Conservation (phyloP, 2,113 vertebrate genomes). For the Alethe diademata region DNA sequence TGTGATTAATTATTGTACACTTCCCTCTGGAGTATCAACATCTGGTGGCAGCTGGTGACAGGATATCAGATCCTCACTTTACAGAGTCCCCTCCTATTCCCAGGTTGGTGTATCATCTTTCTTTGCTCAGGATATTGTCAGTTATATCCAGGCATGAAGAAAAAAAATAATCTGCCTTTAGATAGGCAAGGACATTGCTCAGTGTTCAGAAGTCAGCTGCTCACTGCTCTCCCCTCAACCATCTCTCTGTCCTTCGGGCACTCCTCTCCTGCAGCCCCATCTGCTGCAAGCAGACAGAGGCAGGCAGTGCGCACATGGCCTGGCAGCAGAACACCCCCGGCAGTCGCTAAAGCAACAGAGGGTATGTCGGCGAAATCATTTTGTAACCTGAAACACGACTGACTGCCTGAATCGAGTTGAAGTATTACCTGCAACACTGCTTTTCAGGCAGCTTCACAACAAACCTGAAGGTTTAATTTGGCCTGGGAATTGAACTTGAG, state of each 20-base stretch:
- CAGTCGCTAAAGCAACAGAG: neutral
- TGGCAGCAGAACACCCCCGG: neutral
- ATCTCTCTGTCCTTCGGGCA: neutral
- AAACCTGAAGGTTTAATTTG: neutral
- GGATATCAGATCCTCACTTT: neutral
- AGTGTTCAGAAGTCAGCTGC: neutral
- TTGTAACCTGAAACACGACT: neutral
- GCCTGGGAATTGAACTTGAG: neutral
- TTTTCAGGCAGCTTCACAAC: neutral
- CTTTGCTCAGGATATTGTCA: neutral
- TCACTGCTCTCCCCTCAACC: neutral
- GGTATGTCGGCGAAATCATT: fast-evolving
- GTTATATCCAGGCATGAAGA: neutral
- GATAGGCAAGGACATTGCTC: neutral
- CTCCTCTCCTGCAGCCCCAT: neutral
- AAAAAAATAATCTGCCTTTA: neutral
- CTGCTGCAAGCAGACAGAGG: neutral
- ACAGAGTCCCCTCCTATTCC: neutral
- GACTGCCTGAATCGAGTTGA: neutral
- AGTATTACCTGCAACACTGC: neutral
- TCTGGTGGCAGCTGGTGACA: neutral
- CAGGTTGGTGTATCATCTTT: neutral
- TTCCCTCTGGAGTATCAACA: neutral
- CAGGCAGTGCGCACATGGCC: fast-evolving
- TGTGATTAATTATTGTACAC: neutral